A percentile compares a stretch with the other conserved stretches of the same genome.
These are phyloP conservation scores for Axis porcinus DNA, from an alignment of 2,113 vertebrate species.

Conservation along the genomic window DNA sequence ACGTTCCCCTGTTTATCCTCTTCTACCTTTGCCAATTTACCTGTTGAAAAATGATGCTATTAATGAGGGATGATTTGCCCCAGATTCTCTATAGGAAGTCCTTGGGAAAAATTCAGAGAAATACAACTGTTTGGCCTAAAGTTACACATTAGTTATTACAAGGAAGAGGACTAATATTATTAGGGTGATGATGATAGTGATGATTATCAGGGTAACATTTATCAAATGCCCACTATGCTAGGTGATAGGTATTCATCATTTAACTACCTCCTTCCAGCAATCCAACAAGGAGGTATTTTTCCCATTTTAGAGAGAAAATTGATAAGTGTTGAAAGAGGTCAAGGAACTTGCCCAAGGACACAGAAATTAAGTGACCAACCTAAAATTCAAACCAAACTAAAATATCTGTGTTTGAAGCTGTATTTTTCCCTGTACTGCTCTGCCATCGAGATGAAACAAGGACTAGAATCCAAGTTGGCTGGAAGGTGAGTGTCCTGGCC, in stretches of 20 bases:
- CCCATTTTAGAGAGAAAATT: neutral
- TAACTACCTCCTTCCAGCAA: neutral
- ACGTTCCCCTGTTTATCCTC: neutral
- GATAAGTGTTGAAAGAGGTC: neutral
- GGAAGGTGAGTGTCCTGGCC: neutral
- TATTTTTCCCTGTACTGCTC: neutral
- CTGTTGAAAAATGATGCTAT: slow-evolving; percentile 7
- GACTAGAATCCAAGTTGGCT: neutral
- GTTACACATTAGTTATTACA: neutral
- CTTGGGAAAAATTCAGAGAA: neutral
- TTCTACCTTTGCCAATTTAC: neutral
- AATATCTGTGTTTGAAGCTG: neutral
- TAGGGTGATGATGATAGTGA: neutral
- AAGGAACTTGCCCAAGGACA: neutral
- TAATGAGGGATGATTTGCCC: neutral
- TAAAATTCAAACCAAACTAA: neutral
- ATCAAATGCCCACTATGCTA: neutral
- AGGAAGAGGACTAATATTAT: neutral
- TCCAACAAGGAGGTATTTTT: neutral
- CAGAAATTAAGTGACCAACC: neutral
- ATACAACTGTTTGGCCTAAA: neutral
- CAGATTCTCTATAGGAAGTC: neutral
- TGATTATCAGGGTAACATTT: neutral
- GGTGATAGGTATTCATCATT: neutral
- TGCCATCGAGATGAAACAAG: neutral